Evolutionary conservation across 1,140 invertebrate genomes (phyloP).

Genomic region (Diachasmimorpha longicaudata): DNA sequence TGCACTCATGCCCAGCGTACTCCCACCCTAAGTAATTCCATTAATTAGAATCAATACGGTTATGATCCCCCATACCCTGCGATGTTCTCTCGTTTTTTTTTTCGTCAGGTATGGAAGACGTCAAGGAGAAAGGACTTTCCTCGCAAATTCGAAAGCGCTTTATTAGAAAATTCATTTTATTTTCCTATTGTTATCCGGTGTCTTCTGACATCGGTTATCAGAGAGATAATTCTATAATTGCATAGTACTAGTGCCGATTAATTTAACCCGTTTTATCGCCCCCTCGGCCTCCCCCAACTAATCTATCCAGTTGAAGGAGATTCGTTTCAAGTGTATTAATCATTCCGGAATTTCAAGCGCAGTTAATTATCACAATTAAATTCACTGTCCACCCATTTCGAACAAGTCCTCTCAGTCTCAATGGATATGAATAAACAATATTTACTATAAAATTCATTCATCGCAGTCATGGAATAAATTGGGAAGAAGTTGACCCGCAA

Average conservation of each 20-base stretch:
- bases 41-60: neutral
- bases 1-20: constrained; percentile 94
- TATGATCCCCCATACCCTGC: neutral
- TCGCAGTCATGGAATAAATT: too few relatives aligned
- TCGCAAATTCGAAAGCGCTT: too few relatives aligned
- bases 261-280: neutral
- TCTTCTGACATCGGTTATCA: neutral
- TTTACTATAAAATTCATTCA: too few relatives aligned
- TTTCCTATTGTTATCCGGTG: too few relatives aligned
- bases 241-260: neutral
- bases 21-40: constrained; percentile 74
- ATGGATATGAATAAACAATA: too few relatives aligned
- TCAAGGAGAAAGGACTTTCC: neutral
- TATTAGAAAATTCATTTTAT: too few relatives aligned
- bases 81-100: neutral
- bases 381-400: too few relatives aligned
- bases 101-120: neutral
- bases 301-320: neutral
- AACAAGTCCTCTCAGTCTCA: too few relatives aligned
- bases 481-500: too few relatives aligned
- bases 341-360: neutral
- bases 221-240: neutral
- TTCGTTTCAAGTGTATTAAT: neutral
- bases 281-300: neutral
- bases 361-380: neutral